Percentiles rank a stretch among this genome's conserved stretches.
Evolutionary conservation across 1,140 invertebrate genomes (phyloP).

Genomic region (Antheraea pernyi): DNA sequence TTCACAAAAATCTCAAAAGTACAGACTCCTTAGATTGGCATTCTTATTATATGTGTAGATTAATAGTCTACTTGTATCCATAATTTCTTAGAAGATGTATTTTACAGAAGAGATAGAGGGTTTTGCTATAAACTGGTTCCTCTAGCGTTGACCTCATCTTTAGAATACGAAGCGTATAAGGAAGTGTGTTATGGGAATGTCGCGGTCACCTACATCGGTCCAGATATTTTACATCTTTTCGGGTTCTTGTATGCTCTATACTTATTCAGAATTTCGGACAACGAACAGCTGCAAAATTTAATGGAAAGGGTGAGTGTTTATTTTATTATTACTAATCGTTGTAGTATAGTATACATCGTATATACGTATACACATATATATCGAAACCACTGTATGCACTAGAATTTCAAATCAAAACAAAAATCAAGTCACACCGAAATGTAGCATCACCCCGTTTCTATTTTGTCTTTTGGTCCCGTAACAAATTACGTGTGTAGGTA

Average conservation of each 20-base stretch:
- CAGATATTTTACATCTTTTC: slow-evolving; percentile 87
- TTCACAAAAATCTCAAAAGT: too few species aligned
- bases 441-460: too few species aligned
- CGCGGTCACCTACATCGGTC: slow-evolving; percentile 88
- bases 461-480: too few species aligned
- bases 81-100: slow-evolving; percentile 2
- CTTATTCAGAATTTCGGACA: slow-evolving; percentile 90
- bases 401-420: too few species aligned
- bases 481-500: too few species aligned
- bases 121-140: slow-evolving; percentile 82
- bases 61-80: too few species aligned
- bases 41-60: too few species aligned
- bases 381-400: too few species aligned
- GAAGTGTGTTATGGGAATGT: slow-evolving; percentile 84
- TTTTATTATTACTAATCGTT: neutral
- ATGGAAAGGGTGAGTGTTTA: slow-evolving; percentile 88
- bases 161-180: slow-evolving; percentile 74
- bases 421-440: too few species aligned
- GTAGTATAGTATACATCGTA: too few species aligned
- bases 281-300: slow-evolving; percentile 93
- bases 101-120: slow-evolving; percentile 84
- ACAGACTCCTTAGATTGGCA: too few species aligned
- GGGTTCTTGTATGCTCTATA: slow-evolving; percentile 89
- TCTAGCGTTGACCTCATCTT: slow-evolving; percentile 58
- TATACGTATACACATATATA: too few species aligned